These are phyloP conservation scores for Ormyrus rosae DNA, from an alignment of 2,888 invertebrate genomes.

Conservation along the genomic window DNA sequence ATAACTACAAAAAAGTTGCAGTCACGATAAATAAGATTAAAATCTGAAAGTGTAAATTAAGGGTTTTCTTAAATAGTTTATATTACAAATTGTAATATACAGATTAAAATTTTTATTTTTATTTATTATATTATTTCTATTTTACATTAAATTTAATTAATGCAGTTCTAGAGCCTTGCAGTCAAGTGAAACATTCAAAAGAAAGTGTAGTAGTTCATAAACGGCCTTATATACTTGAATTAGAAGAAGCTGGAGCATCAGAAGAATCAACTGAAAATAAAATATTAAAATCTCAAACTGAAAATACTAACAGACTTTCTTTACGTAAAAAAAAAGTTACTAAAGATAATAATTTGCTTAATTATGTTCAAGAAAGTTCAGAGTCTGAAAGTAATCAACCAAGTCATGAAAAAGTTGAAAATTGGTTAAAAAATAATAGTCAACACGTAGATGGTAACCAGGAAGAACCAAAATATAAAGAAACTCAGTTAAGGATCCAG, in stretches of 20 bases:
- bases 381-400: constrained; percentile 12
- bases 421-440: constrained; percentile 41
- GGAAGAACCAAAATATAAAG: constrained; percentile 32
- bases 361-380: constrained; percentile 23
- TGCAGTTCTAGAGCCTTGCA: constrained; percentile 24
- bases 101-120: not conserved
- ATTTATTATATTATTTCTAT: not conserved
- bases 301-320: not conserved
- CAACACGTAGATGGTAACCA: not conserved
- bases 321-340: constrained; percentile 1
- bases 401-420: constrained; percentile 48
- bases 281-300: constrained; percentile 11
- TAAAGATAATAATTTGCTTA: constrained; percentile 36
- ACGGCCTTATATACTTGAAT: constrained; percentile 5
- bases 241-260: constrained; percentile 10
- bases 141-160: constrained; percentile 14
- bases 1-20: no score
- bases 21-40: no score
- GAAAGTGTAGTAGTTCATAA: constrained; percentile 22
- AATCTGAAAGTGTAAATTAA: no score
- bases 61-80: no score
- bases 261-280: not conserved
- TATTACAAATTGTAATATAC: not conserved
- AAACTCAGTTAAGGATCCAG: constrained; percentile 20
- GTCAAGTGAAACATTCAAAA: constrained; percentile 41